phyloP scores from a whole-genome alignment of 2,888 invertebrate species.

The Synergus japonicus region DNA sequence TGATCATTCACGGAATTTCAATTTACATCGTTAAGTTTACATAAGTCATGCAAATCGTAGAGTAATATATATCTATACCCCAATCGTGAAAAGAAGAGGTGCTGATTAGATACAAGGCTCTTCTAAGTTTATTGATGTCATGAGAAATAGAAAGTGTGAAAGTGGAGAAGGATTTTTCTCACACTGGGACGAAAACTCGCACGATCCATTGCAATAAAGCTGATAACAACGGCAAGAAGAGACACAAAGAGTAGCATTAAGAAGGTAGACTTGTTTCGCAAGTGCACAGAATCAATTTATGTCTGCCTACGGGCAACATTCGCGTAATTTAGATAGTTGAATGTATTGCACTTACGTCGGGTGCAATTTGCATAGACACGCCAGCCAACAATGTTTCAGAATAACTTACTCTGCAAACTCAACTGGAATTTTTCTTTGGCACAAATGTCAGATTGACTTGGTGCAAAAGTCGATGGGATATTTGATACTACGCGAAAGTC shows the following conservation, averaged over 20 bases:
- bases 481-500: not conserved
- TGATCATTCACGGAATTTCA: conserved; percentile 31
- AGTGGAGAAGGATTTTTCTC: conserved; percentile 41
- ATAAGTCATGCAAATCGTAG: conserved; percentile 19
- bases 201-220: conserved; percentile 52
- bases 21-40: conserved; percentile 26
- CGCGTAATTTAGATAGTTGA: conserved; percentile 57
- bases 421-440: not conserved
- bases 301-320: conserved; percentile 56
- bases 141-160: conserved; percentile 13
- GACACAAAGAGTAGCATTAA: conserved; percentile 41
- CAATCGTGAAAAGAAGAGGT: conserved; percentile 14
- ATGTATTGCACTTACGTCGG: conserved; percentile 50
- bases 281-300: conserved; percentile 60
- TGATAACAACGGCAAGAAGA: conserved; percentile 53
- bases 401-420: not conserved
- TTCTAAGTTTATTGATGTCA: not conserved
- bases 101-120: conserved; percentile 11
- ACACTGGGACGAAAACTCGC: conserved; percentile 44
- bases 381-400: conserved; percentile 41
- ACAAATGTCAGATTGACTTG: conserved; percentile 34
- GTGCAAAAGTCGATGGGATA: conserved; percentile 3
- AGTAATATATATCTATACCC: not conserved
- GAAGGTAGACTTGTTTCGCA: conserved; percentile 55
- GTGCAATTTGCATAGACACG: conserved; percentile 60